Conservation (phyloP, 2,888 invertebrate species). For the Hirtodrosophila duncani region DNA sequence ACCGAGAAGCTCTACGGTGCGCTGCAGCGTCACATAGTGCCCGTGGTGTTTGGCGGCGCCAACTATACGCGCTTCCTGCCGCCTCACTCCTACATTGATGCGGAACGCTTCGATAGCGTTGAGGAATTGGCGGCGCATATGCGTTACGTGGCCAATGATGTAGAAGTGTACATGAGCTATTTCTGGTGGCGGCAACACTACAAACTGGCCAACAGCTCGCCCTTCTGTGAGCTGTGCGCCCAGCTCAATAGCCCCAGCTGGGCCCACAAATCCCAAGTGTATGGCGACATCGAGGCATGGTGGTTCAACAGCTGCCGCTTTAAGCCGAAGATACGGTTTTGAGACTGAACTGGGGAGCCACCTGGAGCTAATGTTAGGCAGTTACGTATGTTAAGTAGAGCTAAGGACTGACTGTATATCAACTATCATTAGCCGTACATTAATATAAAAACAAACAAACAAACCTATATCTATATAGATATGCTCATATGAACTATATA, state of each 20-base stretch:
- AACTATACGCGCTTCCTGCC: conserved; percentile 82
- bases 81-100: conserved; percentile 83
- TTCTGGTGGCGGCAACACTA: conserved; percentile 83
- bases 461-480: no score
- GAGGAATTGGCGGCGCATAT: conserved; percentile 81
- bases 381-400: no score
- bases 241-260: conserved; percentile 61
- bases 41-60: conserved; percentile 84
- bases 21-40: conserved; percentile 79
- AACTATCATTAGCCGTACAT: no score
- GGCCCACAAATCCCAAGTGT: conserved; percentile 58
- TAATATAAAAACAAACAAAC: no score
- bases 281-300: conserved; percentile 74
- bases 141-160: conserved; percentile 76
- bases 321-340: conserved; percentile 56
- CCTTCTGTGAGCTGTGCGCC: conserved; percentile 74
- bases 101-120: conserved; percentile 81
- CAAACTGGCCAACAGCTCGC: conserved; percentile 74
- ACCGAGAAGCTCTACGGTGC: conserved; percentile 81
- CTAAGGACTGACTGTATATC: no score
- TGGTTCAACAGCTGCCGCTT: conserved; percentile 74
- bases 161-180: conserved; percentile 82
- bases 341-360: conserved; percentile 31
- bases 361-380: not conserved
- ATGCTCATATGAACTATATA: no score